phyloP scores from a whole-genome alignment of 2,797 vertebrate genomes.

The Epinephelus awoara region DNA sequence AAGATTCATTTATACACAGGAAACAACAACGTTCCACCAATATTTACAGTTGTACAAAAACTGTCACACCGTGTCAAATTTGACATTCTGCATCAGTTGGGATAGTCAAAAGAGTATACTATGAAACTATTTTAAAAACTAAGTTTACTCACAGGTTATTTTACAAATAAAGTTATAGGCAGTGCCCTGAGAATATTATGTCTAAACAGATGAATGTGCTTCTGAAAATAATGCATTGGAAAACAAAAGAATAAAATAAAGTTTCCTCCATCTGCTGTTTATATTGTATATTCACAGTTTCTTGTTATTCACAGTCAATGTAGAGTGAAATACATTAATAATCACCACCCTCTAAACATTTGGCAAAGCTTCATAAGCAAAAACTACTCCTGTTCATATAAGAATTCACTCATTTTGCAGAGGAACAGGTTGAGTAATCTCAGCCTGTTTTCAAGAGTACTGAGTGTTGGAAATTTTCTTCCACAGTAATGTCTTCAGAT shows the following conservation, averaged over 20 bases:
- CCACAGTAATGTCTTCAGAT: conserved; percentile 97
- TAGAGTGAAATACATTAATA: conserved; percentile 35
- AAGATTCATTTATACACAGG: conserved; percentile 21
- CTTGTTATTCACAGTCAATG: conserved; percentile 60
- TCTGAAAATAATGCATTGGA: conserved; percentile 40
- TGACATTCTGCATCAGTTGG: neutral
- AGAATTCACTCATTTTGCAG: conserved; percentile 2
- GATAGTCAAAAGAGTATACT: conserved; percentile 15
- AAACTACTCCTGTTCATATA: conserved; percentile 5
- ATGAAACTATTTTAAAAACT: conserved; percentile 57
- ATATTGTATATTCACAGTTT: conserved; percentile 68
- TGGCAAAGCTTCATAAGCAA: conserved; percentile 34
- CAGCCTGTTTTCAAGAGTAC: conserved; percentile 88
- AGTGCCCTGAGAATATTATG: conserved; percentile 70
- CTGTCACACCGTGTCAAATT: neutral
- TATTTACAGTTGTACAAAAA: conserved; percentile 52
- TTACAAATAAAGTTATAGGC: conserved; percentile 57
- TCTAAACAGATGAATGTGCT: conserved; percentile 45
- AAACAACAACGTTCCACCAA: conserved; percentile 21
- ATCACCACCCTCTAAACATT: conserved; percentile 26
- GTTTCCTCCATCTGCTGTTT: conserved; percentile 24
- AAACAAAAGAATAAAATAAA: conserved; percentile 30
- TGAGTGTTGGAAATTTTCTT: conserved; percentile 96
- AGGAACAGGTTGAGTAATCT: neutral
- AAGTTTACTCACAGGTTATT: conserved; percentile 37